Evolutionary conservation across 2,888 invertebrate genomes (phyloP).

Genomic region (Acrobasis suavella): DNA sequence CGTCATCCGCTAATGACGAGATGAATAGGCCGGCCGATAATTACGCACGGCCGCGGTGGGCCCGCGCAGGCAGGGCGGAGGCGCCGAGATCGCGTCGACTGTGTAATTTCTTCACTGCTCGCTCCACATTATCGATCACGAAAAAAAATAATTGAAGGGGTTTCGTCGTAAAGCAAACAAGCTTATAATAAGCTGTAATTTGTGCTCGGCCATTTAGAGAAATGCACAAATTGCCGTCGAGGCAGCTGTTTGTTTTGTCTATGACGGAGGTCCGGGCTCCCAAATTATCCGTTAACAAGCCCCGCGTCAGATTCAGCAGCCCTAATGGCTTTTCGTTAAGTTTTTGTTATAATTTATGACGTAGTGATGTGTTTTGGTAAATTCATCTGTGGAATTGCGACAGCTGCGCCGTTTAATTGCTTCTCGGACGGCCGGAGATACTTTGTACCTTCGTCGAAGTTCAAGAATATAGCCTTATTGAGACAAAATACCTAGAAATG

Average conservation of each 20-base stretch:
- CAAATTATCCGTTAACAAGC: conserved; percentile 81
- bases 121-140: conserved; percentile 77
- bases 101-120: conserved; percentile 79
- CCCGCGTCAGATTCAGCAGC: conserved; percentile 82
- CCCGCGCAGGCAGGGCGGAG: conserved; percentile 59
- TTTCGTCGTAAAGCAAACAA: conserved; percentile 82
- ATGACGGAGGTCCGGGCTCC: conserved; percentile 78
- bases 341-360: conserved; percentile 80
- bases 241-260: conserved; percentile 83
- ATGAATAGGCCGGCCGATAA: conserved; percentile 44
- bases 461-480: neutral
- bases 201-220: conserved; percentile 82
- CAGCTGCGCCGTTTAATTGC: conserved; percentile 73
- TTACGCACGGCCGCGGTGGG: conserved; percentile 42
- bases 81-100: conserved; percentile 70
- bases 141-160: conserved; percentile 81
- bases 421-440: conserved; percentile 35
- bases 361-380: conserved; percentile 67
- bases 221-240: conserved; percentile 77
- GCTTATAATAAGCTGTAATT: conserved; percentile 83
- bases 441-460: neutral
- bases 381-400: conserved; percentile 64
- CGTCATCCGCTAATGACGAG: conserved; percentile 52
- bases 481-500: too few relatives aligned
- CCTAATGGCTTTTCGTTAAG: conserved; percentile 81